Evolutionary conservation across 1,140 invertebrate genomes (phyloP).

Genomic region (Dendrolimus punctatus): DNA sequence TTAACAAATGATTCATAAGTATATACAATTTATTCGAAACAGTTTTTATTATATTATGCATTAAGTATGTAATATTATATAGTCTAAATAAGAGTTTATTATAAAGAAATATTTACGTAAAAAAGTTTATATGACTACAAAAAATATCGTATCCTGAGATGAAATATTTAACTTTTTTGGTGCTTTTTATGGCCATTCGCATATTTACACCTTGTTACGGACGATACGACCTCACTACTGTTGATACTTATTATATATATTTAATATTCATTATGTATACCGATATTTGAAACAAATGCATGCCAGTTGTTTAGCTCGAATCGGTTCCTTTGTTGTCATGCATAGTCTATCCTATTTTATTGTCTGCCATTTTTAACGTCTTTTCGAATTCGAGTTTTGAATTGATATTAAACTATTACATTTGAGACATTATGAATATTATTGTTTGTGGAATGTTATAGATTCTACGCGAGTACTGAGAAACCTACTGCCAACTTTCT

Average conservation of each 20-base stretch:
- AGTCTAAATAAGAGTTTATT: conserved; percentile 66
- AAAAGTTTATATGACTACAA: conserved; percentile 56
- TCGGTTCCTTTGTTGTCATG: conserved; percentile 15
- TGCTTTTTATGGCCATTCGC: conserved; percentile 55
- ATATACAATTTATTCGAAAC: conserved; percentile 63
- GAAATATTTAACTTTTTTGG: conserved; percentile 46
- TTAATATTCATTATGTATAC: conserved; percentile 25
- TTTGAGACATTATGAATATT: conserved; percentile 3
- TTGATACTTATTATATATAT: conserved; percentile 34
- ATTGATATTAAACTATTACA: conserved; percentile 46
- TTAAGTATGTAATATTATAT: conserved; percentile 55
- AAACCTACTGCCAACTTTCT: conserved; percentile 64
- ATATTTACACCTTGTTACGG: conserved; percentile 59
- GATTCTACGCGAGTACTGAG: conserved; percentile 54
- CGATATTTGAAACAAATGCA: conserved; percentile 15
- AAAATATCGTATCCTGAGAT: conserved; percentile 39
- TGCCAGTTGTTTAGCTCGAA: conserved; percentile 16
- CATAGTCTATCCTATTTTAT: conserved; percentile 16
- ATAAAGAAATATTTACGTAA: conserved; percentile 66
- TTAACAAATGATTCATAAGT: conserved; percentile 44
- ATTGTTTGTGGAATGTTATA: conserved; percentile 23
- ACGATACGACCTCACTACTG: conserved; percentile 31
- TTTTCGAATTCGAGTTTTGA: conserved; percentile 41
- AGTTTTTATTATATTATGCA: conserved; percentile 55
- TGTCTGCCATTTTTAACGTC: conserved; percentile 7